phyloP scores from a whole-genome alignment of 2,113 vertebrate species.

The Myotis yumanensis region DNA sequence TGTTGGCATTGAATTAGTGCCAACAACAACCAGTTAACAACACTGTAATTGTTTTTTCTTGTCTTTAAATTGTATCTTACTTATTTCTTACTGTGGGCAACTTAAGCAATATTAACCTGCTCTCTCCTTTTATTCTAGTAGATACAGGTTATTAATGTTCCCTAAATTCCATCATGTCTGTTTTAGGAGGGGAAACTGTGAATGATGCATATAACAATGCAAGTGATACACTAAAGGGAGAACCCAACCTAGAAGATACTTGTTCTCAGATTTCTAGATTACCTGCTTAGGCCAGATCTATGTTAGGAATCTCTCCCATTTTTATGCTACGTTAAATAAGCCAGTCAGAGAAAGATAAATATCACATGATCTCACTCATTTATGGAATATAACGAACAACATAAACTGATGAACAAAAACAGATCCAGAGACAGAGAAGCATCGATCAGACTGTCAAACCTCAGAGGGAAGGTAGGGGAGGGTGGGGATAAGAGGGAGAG shows the following conservation, averaged over 20 bases:
- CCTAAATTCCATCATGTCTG: neutral
- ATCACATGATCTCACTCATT: no score
- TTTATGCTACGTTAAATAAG: no score
- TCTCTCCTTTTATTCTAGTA: neutral
- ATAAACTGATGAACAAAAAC: no score
- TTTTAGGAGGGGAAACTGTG: neutral
- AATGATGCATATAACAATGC: rapidly evolving
- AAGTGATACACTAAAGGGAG: rapidly evolving
- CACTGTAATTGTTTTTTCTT: neutral
- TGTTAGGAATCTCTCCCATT: neutral
- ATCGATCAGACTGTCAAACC: no score
- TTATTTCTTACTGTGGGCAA: neutral
- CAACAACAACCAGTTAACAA: neutral
- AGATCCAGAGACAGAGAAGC: no score
- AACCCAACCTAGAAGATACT: rapidly evolving
- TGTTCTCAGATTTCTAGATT: rapidly evolving
- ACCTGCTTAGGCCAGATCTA: rapidly evolving
- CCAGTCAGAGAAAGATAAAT: no score
- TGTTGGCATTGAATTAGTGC: neutral
- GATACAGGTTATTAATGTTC: neutral
- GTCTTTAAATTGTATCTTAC: neutral
- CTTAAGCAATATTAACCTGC: neutral
- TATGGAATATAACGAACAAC: no score
- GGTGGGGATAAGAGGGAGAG: no score
- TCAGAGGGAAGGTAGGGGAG: no score